Evolutionary conservation across 2,888 invertebrate species (phyloP), one percentile per base, ranked within the genome.

Genomic region (Eupithecia exiguata): DNA sequence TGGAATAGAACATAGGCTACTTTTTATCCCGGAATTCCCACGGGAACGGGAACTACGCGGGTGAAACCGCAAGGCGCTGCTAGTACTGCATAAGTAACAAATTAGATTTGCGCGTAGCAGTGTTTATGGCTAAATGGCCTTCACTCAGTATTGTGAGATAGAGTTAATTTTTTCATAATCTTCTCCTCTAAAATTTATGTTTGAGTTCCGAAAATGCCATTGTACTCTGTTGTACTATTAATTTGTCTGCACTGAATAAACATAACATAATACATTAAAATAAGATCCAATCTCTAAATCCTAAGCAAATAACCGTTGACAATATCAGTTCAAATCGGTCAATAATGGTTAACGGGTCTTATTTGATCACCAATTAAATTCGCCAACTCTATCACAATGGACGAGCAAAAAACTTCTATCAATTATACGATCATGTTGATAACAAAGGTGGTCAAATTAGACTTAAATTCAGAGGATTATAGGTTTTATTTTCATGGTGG

Each of bases 331-430:
- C 82, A 84, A 87, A 88, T 86, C 84, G 79, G 75, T 83, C 82
- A 80, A 87, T 86, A 89, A 89, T 88, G 78, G 82, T 65, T 90
- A 91, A 90, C 90, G 91, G 90, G 75, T 79, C 80, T 87, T 86
- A 85, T 88, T 88, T 87, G 86, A 81, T 78, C 86, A 88, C 86
- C 88, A 88, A 90, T 90, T 89, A 88, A 88, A 87, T 87, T 82
- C 77, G 77, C 77, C 82, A 82, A 83, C 80, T 49, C 49, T 75
- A 82, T 78, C 77, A 79, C 81, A 82, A 84, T 83, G 81, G 77
- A 75, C 70, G 71, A 78, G 86, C 83, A 88, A 89, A 88, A 86
- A 85, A 87, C 84, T 79, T 82, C 82, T 86, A 88, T 88, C 88
- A 88, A 89, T 89, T 89, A 89, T 79, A 77, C 74, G 75, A 78